These are phyloP conservation scores for Syritta pipiens DNA, from an alignment of 2,888 invertebrate genomes.

Conservation along the genomic window DNA sequence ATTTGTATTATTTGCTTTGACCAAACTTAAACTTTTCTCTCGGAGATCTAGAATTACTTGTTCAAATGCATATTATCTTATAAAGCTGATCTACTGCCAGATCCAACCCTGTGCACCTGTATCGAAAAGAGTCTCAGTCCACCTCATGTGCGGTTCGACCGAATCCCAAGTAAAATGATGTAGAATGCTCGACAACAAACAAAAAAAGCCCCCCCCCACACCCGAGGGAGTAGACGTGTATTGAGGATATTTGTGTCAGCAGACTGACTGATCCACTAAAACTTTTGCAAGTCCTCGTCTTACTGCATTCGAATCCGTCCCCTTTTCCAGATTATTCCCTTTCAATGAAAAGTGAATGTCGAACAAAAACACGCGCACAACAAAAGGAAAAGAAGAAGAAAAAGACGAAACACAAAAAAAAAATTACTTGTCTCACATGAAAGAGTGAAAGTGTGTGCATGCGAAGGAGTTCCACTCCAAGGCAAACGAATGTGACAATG, in stretches of 20 bases:
- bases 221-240: conserved; percentile 3
- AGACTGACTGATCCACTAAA: conserved; percentile 58
- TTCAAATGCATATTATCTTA: too few species aligned
- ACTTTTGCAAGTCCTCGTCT: conserved; percentile 5
- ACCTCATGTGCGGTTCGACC: too few species aligned
- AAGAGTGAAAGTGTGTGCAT: conserved; percentile 51
- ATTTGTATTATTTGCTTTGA: too few species aligned
- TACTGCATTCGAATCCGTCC: background rate
- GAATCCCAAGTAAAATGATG: background rate
- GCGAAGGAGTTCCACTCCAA: conserved; percentile 8
- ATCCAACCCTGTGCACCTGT: too few species aligned
- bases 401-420: background rate
- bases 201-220: background rate
- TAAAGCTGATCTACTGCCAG: too few species aligned
- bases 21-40: too few species aligned
- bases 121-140: too few species aligned
- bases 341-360: conserved; percentile 30
- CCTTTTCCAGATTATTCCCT: background rate
- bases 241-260: conserved; percentile 52
- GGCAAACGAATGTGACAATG: conserved; percentile 4
- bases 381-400: too few species aligned
- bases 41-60: too few species aligned
- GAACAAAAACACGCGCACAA: too few species aligned
- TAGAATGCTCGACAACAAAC: conserved; percentile 5
- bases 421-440: conserved; percentile 7